Conservation (phyloP, 2,113 vertebrate genomes). For the Gadus macrocephalus region DNA sequence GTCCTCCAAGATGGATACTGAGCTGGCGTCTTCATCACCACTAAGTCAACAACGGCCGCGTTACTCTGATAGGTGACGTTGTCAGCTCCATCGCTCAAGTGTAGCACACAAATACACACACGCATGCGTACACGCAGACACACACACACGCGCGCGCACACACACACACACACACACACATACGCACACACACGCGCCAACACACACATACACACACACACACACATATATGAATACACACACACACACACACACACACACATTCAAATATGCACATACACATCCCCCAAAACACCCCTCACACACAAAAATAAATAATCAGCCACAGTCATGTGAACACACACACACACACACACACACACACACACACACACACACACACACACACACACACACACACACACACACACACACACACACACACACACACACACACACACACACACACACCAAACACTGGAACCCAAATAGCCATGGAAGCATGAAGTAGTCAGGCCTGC, state of each 20-base stretch:
- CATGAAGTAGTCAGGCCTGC: too few relatives aligned
- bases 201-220: background rate
- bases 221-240: background rate
- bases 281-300: background rate
- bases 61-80: too few relatives aligned
- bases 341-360: constrained; percentile 2
- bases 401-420: too few relatives aligned
- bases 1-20: too few relatives aligned
- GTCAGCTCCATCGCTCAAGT: too few relatives aligned
- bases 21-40: too few relatives aligned
- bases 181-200: background rate
- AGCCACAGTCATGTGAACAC: background rate
- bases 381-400: too few relatives aligned
- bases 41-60: too few relatives aligned
- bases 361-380: too few relatives aligned
- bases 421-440: too few relatives aligned
- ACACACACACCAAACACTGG: background rate
- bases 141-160: constrained; percentile 3
- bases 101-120: background rate
- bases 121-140: background rate
- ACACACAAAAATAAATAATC: background rate
- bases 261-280: background rate
- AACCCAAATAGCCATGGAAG: background rate
- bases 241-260: background rate
- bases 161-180: background rate